phyloP scores from a whole-genome alignment of 2,888 invertebrate species.

The Eupithecia abbreviata region DNA sequence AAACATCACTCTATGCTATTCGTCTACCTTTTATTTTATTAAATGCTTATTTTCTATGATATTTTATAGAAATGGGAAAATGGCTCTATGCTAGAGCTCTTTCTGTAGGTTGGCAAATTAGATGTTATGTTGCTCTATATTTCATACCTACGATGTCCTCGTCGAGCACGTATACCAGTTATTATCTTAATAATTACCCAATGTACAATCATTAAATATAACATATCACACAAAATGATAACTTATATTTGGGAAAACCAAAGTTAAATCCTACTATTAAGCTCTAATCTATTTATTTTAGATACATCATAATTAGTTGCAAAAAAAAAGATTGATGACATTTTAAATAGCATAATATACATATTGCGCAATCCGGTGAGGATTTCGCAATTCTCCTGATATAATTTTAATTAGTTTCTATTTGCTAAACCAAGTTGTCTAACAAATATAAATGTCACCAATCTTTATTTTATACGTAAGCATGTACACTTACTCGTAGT shows the following conservation, averaged over 20 bases:
- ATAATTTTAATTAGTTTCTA: too few species aligned
- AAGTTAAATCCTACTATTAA: background rate
- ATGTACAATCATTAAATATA: background rate
- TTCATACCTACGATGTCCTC: background rate
- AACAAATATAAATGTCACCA: background rate
- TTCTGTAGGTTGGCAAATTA: background rate
- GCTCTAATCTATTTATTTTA: background rate
- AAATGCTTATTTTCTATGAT: background rate
- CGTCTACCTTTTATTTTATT: background rate
- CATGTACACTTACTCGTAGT: too few species aligned
- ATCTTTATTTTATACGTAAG: background rate
- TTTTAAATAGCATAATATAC: background rate
- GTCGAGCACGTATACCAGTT: background rate
- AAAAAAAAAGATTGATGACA: background rate
- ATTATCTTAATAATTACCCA: conserved; percentile 3
- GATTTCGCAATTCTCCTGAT: too few species aligned
- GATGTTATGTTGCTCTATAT: background rate
- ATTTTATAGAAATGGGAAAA: background rate
- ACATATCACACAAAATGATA: background rate
- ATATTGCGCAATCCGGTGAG: background rate
- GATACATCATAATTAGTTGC: background rate
- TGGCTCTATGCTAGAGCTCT: too few species aligned
- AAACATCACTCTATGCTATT: background rate
- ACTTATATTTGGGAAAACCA: background rate
- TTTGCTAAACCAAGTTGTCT: background rate